phyloP scores from a whole-genome alignment of 2,113 vertebrate genomes.

The Machaerirhynchus nigripectus region DNA sequence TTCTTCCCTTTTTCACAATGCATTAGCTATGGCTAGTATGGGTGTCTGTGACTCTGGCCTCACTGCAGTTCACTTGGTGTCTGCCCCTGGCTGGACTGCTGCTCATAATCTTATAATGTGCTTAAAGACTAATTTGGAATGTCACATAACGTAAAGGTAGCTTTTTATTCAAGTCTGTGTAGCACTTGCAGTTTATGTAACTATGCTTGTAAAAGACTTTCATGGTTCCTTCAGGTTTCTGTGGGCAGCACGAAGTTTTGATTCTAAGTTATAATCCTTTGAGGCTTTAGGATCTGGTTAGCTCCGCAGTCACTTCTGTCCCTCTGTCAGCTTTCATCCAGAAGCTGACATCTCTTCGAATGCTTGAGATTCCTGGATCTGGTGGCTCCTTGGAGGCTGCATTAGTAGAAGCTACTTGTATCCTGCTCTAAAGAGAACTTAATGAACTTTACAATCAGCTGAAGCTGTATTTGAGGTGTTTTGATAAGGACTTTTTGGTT shows the following conservation, averaged over 20 bases:
- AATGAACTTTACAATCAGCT: background rate
- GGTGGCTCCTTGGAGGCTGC: background rate
- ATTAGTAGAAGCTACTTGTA: background rate
- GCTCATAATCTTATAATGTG: background rate
- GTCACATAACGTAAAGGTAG: background rate
- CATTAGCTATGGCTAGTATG: background rate
- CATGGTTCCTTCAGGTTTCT: background rate
- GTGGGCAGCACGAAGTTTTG: background rate
- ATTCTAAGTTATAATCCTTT: background rate
- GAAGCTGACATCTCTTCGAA: background rate
- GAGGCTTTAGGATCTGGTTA: background rate
- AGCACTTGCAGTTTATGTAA: background rate
- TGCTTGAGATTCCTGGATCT: background rate
- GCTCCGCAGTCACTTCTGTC: background rate
- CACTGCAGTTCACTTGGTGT: background rate
- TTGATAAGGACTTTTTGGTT: background rate
- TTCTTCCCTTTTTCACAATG: background rate
- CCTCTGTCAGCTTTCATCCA: background rate
- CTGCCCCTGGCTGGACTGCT: background rate
- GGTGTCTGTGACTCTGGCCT: background rate
- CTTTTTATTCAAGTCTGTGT: background rate
- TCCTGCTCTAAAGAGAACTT: background rate
- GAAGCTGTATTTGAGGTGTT: background rate
- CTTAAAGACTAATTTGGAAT: background rate
- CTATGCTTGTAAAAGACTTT: background rate